These are phyloP conservation scores for Cottus gobio DNA, from an alignment of 2,113 vertebrate species.

Conservation along the genomic window DNA sequence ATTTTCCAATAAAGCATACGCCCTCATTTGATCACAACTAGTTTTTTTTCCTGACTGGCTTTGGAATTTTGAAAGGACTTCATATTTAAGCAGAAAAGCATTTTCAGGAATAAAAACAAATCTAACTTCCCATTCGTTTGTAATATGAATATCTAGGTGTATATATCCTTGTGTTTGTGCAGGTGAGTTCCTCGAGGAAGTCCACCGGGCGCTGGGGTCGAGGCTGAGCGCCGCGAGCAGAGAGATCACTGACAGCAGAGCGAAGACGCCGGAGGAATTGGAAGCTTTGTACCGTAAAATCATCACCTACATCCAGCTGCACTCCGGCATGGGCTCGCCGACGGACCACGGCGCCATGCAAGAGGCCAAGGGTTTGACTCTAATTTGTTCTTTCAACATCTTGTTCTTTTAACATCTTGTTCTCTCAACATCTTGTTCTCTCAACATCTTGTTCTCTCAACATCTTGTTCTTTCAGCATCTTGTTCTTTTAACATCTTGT, in stretches of 20 bases:
- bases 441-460: too few species aligned
- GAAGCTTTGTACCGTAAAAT: conserved; percentile 86
- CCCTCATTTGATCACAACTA: too few species aligned
- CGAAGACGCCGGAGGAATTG: conserved; percentile 78
- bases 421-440: too few species aligned
- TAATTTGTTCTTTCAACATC: neutral
- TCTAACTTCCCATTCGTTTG: neutral
- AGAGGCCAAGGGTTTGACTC: conserved; percentile 72
- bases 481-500: too few species aligned
- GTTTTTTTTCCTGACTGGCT: too few species aligned
- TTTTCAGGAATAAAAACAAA: too few species aligned
- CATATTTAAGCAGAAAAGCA: too few species aligned
- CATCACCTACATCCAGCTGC: conserved; percentile 84
- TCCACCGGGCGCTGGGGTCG: conserved; percentile 81
- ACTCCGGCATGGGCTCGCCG: conserved; percentile 80
- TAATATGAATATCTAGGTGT: neutral
- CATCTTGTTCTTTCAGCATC: too few species aligned
- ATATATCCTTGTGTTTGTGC: neutral
- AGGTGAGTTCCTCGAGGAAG: conserved; percentile 89
- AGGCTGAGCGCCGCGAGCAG: conserved; percentile 82
- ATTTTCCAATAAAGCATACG: too few species aligned
- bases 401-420: too few species aligned
- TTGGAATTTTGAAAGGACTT: too few species aligned
- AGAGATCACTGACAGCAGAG: conserved; percentile 86
- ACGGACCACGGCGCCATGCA: conserved; percentile 46